phyloP scores from a whole-genome alignment of 2,888 invertebrate genomes.

The Ethmia dodecea region DNA sequence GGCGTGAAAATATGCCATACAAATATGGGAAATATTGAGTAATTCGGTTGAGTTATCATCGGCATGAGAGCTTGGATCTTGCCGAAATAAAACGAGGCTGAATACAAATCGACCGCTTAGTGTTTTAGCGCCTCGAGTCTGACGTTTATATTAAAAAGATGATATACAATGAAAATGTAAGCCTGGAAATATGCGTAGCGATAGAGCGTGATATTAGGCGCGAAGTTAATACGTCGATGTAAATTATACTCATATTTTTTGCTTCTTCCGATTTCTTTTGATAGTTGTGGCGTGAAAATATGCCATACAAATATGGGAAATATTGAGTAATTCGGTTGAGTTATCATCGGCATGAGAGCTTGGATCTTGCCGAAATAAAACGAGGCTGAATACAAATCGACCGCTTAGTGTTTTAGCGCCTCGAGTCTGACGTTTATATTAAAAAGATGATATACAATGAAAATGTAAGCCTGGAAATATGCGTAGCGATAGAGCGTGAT shows the following conservation, averaged over 20 bases:
- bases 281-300: background rate
- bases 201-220: too few species aligned
- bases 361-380: conserved; percentile 36
- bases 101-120: conserved; percentile 48
- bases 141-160: background rate
- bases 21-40: conserved; percentile 22
- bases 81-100: conserved; percentile 39
- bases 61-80: conserved; percentile 29
- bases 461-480: too few species aligned
- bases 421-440: background rate
- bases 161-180: too few species aligned
- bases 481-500: too few species aligned
- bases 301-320: conserved; percentile 6
- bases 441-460: too few species aligned
- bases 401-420: conserved; percentile 27
- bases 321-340: conserved; percentile 34
- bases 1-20: background rate
- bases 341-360: conserved; percentile 37
- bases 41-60: conserved; percentile 41
- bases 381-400: conserved; percentile 46
- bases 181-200: too few species aligned
- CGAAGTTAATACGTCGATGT: too few species aligned
- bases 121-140: conserved; percentile 12
- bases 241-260: too few species aligned
- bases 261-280: too few species aligned